These are phyloP conservation scores for Dicerorhinus sumatrensis DNA, from an alignment of 2,113 vertebrate genomes.

Conservation along the genomic window DNA sequence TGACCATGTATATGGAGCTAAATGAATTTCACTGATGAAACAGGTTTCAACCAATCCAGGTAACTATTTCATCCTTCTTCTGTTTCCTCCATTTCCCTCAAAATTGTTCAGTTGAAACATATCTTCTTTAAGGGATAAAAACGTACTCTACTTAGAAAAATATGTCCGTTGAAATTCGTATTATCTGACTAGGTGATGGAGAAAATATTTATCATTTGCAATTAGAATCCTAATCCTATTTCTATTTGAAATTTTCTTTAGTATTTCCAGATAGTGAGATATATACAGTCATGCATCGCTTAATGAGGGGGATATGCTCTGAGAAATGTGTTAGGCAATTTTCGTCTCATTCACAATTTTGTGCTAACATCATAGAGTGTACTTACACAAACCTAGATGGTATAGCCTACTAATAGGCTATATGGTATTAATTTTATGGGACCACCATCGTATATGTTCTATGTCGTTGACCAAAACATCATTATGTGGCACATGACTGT, in stretches of 20 bases:
- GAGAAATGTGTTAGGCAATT: too few relatives aligned
- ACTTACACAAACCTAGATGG: too few relatives aligned
- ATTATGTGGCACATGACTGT: too few relatives aligned
- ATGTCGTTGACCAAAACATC: too few relatives aligned
- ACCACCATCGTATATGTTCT: too few relatives aligned
- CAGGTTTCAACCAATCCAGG: neutral
- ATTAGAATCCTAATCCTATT: neutral
- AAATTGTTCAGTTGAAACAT: neutral
- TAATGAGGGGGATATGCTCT: too few relatives aligned
- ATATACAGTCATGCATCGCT: neutral
- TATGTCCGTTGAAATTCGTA: neutral
- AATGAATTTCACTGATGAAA: neutral
- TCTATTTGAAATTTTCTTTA: constrained; percentile 33
- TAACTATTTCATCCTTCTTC: neutral
- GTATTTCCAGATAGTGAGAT: neutral
- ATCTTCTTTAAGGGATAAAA: neutral
- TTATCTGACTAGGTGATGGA: neutral
- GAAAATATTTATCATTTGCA: neutral
- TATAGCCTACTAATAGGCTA: too few relatives aligned
- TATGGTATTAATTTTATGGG: too few relatives aligned
- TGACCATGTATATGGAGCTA: neutral
- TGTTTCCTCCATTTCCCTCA: neutral
- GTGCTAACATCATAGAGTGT: too few relatives aligned
- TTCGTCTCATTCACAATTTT: too few relatives aligned
- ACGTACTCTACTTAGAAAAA: neutral